phyloP scores from a whole-genome alignment of 2,888 invertebrate genomes.

The Lasioglossum villosulum region DNA sequence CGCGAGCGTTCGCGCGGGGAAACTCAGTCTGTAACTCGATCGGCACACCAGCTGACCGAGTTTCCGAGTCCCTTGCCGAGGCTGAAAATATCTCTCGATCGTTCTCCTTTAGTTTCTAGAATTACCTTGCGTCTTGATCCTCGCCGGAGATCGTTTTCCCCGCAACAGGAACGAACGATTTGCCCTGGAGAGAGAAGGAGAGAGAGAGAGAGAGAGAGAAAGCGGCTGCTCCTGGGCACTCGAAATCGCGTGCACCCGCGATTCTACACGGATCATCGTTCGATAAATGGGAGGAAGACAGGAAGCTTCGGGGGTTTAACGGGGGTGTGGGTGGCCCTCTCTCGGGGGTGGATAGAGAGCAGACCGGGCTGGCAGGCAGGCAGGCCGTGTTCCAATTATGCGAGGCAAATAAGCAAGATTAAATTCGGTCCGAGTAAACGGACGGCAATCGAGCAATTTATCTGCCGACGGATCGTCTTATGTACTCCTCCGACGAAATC shows the following conservation, averaged over 20 bases:
- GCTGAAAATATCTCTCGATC: slow-evolving; percentile 49
- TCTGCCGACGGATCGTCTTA: slow-evolving; percentile 53
- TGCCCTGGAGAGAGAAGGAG: neutral
- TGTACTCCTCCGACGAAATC: slow-evolving; percentile 55
- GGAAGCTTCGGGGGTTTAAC: slow-evolving; percentile 13
- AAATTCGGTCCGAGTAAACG: slow-evolving; percentile 65
- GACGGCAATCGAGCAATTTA: slow-evolving; percentile 64
- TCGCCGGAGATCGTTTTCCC: slow-evolving; percentile 23
- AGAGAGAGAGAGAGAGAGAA: neutral
- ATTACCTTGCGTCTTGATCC: slow-evolving; percentile 36
- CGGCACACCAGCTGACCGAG: slow-evolving; percentile 38
- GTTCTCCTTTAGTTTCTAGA: slow-evolving; percentile 53
- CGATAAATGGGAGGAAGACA: slow-evolving; percentile 49
- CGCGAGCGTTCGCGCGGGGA: neutral
- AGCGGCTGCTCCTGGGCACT: slow-evolving; percentile 1
- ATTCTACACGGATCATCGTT: slow-evolving; percentile 51
- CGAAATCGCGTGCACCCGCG: slow-evolving; percentile 39
- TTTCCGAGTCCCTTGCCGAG: slow-evolving; percentile 30
- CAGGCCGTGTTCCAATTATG: slow-evolving; percentile 68
- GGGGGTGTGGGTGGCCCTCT: neutral
- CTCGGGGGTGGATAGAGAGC: slow-evolving; percentile 8
- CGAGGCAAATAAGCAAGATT: slow-evolving; percentile 68
- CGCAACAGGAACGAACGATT: slow-evolving; percentile 51
- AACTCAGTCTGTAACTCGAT: slow-evolving; percentile 6
- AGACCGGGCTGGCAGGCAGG: neutral